These are phyloP conservation scores for Aspidiotus destructor DNA, from an alignment of 2,888 invertebrate species.

Conservation along the genomic window DNA sequence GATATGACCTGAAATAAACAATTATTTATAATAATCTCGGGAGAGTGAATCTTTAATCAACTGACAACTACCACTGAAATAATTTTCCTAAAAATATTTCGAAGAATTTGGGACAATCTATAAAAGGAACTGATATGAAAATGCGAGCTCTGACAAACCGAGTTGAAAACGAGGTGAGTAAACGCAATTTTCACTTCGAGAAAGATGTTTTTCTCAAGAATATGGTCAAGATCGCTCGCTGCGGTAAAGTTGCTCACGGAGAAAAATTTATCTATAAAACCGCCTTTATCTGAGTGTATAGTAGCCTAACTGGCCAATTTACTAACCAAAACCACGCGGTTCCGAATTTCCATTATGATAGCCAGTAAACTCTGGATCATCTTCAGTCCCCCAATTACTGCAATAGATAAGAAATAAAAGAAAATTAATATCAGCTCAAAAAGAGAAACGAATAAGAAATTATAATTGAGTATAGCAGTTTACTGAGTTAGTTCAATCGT, in stretches of 20 bases:
- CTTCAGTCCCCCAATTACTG: constrained; percentile 94
- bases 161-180: too few relatives aligned
- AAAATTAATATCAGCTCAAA: neutral
- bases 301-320: constrained; percentile 3
- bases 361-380: constrained; percentile 63
- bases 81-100: neutral
- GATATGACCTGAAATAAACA: constrained; percentile 61
- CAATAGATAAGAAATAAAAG: constrained; percentile 40
- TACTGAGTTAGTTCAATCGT: constrained; percentile 89
- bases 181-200: too few relatives aligned
- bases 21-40: neutral
- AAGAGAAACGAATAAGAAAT: neutral
- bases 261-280: too few relatives aligned
- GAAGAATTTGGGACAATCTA: too few relatives aligned
- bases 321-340: constrained; percentile 71
- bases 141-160: too few relatives aligned
- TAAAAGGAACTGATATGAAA: too few relatives aligned
- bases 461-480: constrained; percentile 41
- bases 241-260: too few relatives aligned
- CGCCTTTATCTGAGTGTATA: neutral
- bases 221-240: too few relatives aligned
- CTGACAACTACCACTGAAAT: neutral
- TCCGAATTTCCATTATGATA: constrained; percentile 79
- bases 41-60: neutral
- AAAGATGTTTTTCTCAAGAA: too few relatives aligned